These are phyloP conservation scores for Acrocera orbiculus DNA, from an alignment of 2,888 invertebrate species.

Conservation along the genomic window DNA sequence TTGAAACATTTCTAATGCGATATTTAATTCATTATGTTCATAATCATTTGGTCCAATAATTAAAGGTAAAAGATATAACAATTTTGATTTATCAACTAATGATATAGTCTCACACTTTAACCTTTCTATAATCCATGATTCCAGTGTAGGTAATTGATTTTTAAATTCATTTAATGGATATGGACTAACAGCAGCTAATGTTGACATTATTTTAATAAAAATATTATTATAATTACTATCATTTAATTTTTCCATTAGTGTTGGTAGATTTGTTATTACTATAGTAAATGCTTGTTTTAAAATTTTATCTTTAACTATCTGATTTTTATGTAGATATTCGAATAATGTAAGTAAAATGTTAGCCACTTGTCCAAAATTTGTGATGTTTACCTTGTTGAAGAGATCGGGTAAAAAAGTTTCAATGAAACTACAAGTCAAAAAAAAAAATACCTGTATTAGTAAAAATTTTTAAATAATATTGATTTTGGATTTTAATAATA, in stretches of 20 bases:
- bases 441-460: not conserved
- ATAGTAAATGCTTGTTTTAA: conserved; percentile 15
- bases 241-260: conserved; percentile 4
- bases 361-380: conserved; percentile 18
- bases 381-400: conserved; percentile 12
- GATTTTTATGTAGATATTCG: conserved; percentile 17
- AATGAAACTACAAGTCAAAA: conserved; percentile 9
- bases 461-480: no score
- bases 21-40: conserved; percentile 11
- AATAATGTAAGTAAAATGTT: conserved; percentile 20
- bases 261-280: conserved; percentile 14
- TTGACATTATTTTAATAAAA: conserved; percentile 11
- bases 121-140: conserved; percentile 13
- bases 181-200: conserved; percentile 11
- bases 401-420: conserved; percentile 16
- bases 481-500: not conserved
- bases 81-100: conserved; percentile 17
- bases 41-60: conserved; percentile 14
- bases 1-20: conserved; percentile 18
- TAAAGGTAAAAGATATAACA: conserved; percentile 17
- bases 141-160: conserved; percentile 8
- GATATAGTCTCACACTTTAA: conserved; percentile 8
- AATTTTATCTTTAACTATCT: conserved; percentile 9
- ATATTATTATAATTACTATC: conserved; percentile 6
- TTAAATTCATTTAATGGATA: conserved; percentile 8